These are phyloP conservation scores for Synaphobranchus kaupii DNA, from an alignment of 2,797 vertebrate species.

Conservation along the genomic window DNA sequence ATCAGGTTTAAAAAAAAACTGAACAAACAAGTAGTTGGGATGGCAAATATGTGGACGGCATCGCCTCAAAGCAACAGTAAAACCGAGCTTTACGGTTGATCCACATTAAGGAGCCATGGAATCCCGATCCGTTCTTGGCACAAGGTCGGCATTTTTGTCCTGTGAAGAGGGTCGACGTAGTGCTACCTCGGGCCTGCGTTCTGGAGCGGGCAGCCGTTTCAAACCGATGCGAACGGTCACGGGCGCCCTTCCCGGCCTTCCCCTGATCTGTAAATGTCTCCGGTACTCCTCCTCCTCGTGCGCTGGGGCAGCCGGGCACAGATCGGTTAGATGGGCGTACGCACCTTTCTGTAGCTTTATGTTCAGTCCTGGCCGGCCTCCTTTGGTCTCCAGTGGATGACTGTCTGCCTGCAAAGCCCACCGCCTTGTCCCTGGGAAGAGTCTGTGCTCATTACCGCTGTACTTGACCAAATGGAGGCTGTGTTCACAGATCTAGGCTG, in stretches of 20 bases:
- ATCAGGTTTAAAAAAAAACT: not conserved
- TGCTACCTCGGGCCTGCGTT: not conserved
- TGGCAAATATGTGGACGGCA: not conserved
- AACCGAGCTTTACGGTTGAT: not conserved
- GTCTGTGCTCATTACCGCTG: no score
- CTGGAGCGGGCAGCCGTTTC: not conserved
- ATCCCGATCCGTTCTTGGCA: constrained; percentile 7
- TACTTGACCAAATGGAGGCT: no score
- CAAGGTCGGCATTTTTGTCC: not conserved
- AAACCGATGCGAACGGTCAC: not conserved
- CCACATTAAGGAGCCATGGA: not conserved
- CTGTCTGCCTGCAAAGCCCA: no score
- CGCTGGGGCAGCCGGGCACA: not conserved
- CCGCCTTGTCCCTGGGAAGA: no score
- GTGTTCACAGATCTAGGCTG: not conserved
- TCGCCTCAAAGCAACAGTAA: not conserved
- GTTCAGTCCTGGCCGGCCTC: not conserved
- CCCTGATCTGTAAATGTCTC: not conserved
- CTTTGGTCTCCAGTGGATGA: no score
- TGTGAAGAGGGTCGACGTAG: not conserved
- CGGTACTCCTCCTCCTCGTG: not conserved
- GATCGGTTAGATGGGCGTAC: not conserved
- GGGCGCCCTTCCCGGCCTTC: not conserved
- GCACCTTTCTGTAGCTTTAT: not conserved
- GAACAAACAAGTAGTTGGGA: not conserved